Percentiles rank a stretch among this genome's conserved stretches.
phyloP scores from a whole-genome alignment of 2,797 vertebrate species.

The Brachyrhaphis roseni region DNA sequence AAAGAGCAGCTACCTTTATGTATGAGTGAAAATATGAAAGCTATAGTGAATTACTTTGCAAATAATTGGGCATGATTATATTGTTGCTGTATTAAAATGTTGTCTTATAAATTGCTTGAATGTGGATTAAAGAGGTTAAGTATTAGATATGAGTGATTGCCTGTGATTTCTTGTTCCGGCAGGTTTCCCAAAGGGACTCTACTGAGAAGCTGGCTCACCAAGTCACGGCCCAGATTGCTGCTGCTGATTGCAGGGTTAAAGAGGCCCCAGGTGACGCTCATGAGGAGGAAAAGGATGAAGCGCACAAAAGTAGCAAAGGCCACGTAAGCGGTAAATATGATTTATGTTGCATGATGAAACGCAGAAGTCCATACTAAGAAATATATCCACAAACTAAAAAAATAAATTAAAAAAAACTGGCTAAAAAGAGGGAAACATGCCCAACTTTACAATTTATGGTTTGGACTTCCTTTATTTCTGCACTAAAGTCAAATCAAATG shows the following conservation, averaged over 20 bases:
- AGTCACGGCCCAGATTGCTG: slow-evolving; percentile 86
- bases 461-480: not conserved
- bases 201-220: slow-evolving; percentile 90
- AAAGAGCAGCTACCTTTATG: not conserved
- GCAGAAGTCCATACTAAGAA: slow-evolving; percentile 21
- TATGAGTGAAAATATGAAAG: not conserved
- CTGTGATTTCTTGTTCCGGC: slow-evolving; percentile 26
- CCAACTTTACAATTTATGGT: not conserved
- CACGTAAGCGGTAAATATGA: slow-evolving; percentile 89
- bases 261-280: slow-evolving; percentile 86
- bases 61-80: not conserved
- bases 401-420: not conserved
- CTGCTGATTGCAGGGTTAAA: slow-evolving; percentile 86
- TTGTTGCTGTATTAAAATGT: not conserved
- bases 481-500: not conserved
- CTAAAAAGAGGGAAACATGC: not conserved
- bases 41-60: not conserved
- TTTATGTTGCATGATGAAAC: slow-evolving; percentile 65
- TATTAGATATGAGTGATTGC: not conserved
- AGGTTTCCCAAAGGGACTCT: slow-evolving; percentile 90
- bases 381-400: not conserved
- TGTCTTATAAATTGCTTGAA: not conserved
- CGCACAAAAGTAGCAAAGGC: slow-evolving; percentile 89
- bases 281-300: slow-evolving; percentile 90
- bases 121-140: not conserved